Evolutionary conservation across 2,888 invertebrate genomes (phyloP).

Genomic region (Aelia acuminata): DNA sequence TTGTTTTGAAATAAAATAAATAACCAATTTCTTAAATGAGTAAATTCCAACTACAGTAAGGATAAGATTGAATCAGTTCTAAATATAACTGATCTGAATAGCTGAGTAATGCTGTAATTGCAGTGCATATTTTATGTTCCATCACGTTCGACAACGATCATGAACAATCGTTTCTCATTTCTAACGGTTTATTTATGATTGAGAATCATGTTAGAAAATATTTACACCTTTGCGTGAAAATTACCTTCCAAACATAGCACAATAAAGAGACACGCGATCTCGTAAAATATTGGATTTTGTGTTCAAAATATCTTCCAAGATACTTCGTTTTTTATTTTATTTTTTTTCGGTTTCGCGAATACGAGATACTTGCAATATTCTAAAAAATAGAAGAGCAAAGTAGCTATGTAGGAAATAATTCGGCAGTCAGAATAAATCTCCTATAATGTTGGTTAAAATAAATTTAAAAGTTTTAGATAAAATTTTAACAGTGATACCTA

Average conservation of each 20-base stretch:
- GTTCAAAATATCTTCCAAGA: no score
- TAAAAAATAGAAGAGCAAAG: no score
- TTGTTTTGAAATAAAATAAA: neutral
- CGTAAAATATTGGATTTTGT: no score
- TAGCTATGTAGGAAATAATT: no score
- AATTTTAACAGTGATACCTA: no score
- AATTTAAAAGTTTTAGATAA: no score
- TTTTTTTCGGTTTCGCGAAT: no score
- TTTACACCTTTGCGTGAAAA: neutral
- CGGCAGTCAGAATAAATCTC: no score
- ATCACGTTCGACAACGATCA: neutral
- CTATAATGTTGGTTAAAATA: no score
- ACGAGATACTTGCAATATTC: no score
- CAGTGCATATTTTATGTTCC: neutral
- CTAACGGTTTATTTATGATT: neutral
- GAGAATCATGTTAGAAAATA: neutral
- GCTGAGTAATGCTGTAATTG: neutral
- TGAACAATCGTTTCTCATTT: neutral
- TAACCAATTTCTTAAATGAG: neutral
- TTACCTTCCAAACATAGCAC: neutral
- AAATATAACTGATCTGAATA: neutral
- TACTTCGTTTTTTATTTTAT: no score
- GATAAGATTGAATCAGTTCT: neutral
- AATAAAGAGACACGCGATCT: no score
- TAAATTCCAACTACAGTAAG: neutral